A percentile compares a stretch with the other conserved stretches of the same genome.
phyloP scores from a whole-genome alignment of 2,888 invertebrate genomes.

The Galerucella nymphaeae region DNA sequence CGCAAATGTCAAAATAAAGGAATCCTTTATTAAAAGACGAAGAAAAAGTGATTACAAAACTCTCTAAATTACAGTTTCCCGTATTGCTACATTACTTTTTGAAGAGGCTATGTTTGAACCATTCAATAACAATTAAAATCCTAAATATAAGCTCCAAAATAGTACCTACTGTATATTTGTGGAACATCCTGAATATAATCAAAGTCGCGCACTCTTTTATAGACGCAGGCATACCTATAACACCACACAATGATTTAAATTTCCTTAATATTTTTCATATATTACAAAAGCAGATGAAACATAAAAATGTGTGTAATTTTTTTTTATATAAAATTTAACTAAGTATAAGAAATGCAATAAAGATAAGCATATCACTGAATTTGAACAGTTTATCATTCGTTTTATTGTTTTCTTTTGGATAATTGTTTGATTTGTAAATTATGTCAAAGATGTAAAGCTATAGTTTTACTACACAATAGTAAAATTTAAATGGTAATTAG shows the following conservation, averaged over 20 bases:
- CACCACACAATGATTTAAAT: not conserved
- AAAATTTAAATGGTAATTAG: not conserved
- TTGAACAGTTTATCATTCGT: not conserved
- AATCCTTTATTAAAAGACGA: too few relatives aligned
- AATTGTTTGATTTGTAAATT: not conserved
- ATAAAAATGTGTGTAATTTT: not conserved
- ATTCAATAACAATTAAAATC: too few relatives aligned
- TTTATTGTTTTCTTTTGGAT: not conserved
- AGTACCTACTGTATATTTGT: not conserved
- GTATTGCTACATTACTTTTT: too few relatives aligned
- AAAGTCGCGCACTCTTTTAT: not conserved
- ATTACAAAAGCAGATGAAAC: not conserved
- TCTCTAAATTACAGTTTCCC: too few relatives aligned
- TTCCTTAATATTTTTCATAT: not conserved
- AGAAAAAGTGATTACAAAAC: too few relatives aligned
- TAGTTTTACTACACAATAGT: not conserved
- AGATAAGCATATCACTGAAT: not conserved
- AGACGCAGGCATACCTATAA: not conserved
- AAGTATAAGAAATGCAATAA: conserved; percentile 1
- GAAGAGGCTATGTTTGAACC: too few relatives aligned
- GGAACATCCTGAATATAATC: not conserved
- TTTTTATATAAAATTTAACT: conserved; percentile 1
- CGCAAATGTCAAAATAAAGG: too few relatives aligned
- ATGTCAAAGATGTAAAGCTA: not conserved
- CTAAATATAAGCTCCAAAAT: too few relatives aligned